Evolutionary conservation across 2,113 vertebrate species (phyloP), one percentile per base, ranked within the genome.

Genomic region (Oreocharis arfaki): DNA sequence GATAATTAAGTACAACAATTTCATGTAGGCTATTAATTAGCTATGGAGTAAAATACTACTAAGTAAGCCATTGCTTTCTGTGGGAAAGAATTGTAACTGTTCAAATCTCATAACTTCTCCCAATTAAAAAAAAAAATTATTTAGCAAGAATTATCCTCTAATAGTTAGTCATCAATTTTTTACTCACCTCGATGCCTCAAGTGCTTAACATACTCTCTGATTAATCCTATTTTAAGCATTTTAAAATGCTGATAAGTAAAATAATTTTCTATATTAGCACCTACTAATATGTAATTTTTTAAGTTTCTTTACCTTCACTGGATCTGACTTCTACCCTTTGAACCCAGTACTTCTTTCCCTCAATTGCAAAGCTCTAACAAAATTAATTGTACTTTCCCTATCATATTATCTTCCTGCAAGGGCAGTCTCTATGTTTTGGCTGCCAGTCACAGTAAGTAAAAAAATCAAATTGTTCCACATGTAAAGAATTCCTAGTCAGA

Each of bases 1-100:
- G 32, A 75, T 64, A 94, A 96, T 95, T 93, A 94, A 70, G 41
- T 83, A 88, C 37, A 91, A 81, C 33, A 88, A 93, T 81, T 94
- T 84, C 41, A 92, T 63, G 53, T 68, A 78, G 75, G n/a, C 41
- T 78, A 86, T 81, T 95, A 91, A 95, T 91, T 91, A 90, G 24
- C 42, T 77, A 52, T 1, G 3, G 64, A 63, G 22, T 53, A 70
- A 49, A 86, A 67, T 57, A 73, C 30, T 22, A 92, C 30, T 65
- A 80, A 83, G 13, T 39, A 61, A 90, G 87, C 16, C 15, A 64
- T 13, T 85, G 23, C 13, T 41, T 91, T 85, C 59, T 67, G 16
- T n/a, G 37, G 47, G 27, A 77, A 83, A 83, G 27, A 90, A 88
- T 41, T 47, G 3, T 49, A 85, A 46, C 46, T 55, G 15, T 74